A percentile compares a stretch with the other conserved stretches of the same genome.
Conservation (phyloP, 2,888 invertebrate species). For the Melangyna quadrimaculata region DNA sequence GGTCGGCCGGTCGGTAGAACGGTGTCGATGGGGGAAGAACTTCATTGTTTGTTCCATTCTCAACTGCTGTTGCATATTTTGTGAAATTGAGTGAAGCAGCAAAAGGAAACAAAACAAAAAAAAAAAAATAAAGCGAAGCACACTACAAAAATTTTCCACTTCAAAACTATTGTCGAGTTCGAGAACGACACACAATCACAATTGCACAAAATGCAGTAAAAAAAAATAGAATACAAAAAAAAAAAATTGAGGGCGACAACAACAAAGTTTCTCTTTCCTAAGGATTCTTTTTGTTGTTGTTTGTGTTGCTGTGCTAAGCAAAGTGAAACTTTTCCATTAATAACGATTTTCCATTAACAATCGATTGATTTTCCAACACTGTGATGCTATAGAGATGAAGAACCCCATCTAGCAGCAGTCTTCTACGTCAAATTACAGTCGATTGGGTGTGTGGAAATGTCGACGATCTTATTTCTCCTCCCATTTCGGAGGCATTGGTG, state of each 20-base stretch:
- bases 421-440: slow-evolving; percentile 61
- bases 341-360: slow-evolving; percentile 81
- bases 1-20: neutral
- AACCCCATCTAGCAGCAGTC: slow-evolving; percentile 19
- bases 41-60: slow-evolving; percentile 46
- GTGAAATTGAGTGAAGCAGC: slow-evolving; percentile 57
- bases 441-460: slow-evolving; percentile 49
- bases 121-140: neutral
- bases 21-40: neutral
- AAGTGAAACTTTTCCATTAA: slow-evolving; percentile 79
- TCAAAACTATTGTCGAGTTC: slow-evolving; percentile 59
- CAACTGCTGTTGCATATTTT: slow-evolving; percentile 42
- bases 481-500: neutral
- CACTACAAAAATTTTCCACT: slow-evolving; percentile 54
- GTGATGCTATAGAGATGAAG: slow-evolving; percentile 31
- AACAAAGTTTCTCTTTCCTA: neutral
- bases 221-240: neutral
- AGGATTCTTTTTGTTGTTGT: slow-evolving; percentile 9
- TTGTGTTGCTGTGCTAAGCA: neutral
- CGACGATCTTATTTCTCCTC: neutral
- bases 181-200: slow-evolving; percentile 45
- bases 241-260: slow-evolving; percentile 6
- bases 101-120: slow-evolving; percentile 10
- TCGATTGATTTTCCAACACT: slow-evolving; percentile 80
- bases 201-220: slow-evolving; percentile 52